Base-by-base conservation (phyloP, 2,888 invertebrate species). In the Caradrina clavipalpis region DNA sequence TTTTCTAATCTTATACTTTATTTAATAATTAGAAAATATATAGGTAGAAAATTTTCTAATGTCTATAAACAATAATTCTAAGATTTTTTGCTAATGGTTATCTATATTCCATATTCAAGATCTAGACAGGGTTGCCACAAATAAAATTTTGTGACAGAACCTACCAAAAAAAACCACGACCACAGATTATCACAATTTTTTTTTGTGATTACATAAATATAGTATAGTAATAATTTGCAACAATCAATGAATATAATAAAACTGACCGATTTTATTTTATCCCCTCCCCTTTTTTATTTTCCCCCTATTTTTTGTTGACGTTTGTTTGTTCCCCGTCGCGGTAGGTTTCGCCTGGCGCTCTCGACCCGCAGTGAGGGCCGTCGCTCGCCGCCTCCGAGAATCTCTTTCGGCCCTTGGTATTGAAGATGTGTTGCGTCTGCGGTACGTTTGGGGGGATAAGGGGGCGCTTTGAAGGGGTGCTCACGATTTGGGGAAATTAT, bases 371-470 rank as follows among this genome's bases (percentile, higher is more conserved):
- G 87, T 74, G 87, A 85, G 59, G 92, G 92, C 22, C 91, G 94
- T 35, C 89, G 93, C 62, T 92, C 94, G 78, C 94, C 95, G 82
- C 95, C 95, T 80, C 92, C 95, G 73, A 88, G 93, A 88, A 95
- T 95, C 95, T 95, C 95, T 95, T 96, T 96, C 95, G 95, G 95
- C 93, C 95, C 95, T 87, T 96, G 95, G 95, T 93, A 94, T 92
- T 95, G 93, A 94, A 74, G 81, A 80, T 77, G 80, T 80, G 82
- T 85, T 76, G 70, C 58, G 71, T 78, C 70, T 65, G 81, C 81
- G 89, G 89, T 89, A 88, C 77, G 87, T 87, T 51, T 11, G 59
- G 61, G 55, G 68, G 26, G 3, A 4, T 55, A 39, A 31, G 61
- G 51, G 68, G 62, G 55, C 58, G 78, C 17, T 45, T 51, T 70